Conservation (phyloP, 1,140 invertebrate species). For the Aphis craccivora region DNA sequence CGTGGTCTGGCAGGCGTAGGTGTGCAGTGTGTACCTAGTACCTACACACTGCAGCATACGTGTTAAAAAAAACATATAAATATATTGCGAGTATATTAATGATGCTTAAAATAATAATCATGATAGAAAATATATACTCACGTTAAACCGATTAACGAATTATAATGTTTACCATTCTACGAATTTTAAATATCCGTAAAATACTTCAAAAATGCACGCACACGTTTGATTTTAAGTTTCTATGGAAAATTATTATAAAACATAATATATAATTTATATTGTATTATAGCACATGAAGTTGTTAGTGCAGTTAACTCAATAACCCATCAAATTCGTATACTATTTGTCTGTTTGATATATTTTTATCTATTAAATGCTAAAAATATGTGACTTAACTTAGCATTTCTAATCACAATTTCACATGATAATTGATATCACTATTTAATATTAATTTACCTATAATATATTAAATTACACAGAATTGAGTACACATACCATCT, state of each 20-base stretch:
- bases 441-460: too few relatives aligned
- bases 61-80: not conserved
- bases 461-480: too few relatives aligned
- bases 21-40: not conserved
- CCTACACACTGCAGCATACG: not conserved
- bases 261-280: too few relatives aligned
- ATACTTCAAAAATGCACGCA: not conserved
- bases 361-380: too few relatives aligned
- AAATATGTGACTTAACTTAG: too few relatives aligned
- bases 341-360: too few relatives aligned
- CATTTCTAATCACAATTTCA: too few relatives aligned
- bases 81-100: not conserved
- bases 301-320: too few relatives aligned
- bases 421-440: too few relatives aligned
- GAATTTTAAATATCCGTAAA: not conserved
- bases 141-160: not conserved
- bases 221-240: not conserved
- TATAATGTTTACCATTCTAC: not conserved
- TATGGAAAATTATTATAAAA: not conserved
- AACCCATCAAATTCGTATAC: too few relatives aligned
- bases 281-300: too few relatives aligned
- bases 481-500: too few relatives aligned
- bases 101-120: not conserved
- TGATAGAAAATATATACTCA: not conserved
- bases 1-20: not conserved